Conservation (phyloP, 2,888 invertebrate species). For the Tachina fera region DNA sequence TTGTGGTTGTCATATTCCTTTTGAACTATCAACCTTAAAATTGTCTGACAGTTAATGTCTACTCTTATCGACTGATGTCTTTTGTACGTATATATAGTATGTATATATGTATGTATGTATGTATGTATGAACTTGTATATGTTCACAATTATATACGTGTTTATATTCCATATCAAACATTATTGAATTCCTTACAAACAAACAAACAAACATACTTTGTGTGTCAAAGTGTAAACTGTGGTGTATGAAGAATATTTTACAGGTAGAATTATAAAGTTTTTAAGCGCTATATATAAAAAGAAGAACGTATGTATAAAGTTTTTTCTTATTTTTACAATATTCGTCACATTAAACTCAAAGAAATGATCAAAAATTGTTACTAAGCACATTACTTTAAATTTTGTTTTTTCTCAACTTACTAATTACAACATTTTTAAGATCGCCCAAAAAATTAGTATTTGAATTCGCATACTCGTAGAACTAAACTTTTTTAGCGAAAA, state of each 20-base stretch:
- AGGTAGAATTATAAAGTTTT: neutral
- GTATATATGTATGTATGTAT: neutral
- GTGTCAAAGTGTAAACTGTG: conserved; percentile 36
- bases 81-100: too few species aligned
- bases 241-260: neutral
- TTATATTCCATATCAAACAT: conserved; percentile 1
- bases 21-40: conserved; percentile 59
- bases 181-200: conserved; percentile 1
- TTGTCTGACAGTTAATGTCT: conserved; percentile 58
- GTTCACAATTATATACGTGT: neutral
- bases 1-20: conserved; percentile 66
- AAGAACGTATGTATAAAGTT: too few species aligned
- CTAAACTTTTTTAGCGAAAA: too few species aligned
- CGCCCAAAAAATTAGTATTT: too few species aligned
- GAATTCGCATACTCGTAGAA: too few species aligned
- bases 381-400: too few species aligned
- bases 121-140: neutral
- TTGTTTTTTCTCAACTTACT: too few species aligned
- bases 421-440: too few species aligned
- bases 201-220: neutral
- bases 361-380: too few species aligned
- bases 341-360: too few species aligned
- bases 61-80: conserved; percentile 51
- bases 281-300: neutral
- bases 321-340: too few species aligned